Conservation (phyloP, 2,113 vertebrate species). For the Chaenogobius annularis region DNA sequence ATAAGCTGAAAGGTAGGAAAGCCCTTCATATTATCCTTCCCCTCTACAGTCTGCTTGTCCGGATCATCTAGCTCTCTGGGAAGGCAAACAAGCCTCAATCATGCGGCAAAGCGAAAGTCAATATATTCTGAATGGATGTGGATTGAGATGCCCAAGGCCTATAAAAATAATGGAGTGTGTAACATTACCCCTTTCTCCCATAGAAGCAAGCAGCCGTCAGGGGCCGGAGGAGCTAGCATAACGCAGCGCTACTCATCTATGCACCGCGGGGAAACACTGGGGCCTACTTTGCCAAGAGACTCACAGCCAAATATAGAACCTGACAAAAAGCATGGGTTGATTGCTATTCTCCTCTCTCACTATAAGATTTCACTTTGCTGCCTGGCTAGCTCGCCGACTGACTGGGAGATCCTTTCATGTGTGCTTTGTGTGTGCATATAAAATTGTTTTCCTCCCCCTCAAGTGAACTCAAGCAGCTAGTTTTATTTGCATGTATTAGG, state of each 20-base stretch:
- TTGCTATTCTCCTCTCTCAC: conserved; percentile 49
- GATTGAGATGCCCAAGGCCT: conserved; percentile 62
- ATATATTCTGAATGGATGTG: conserved; percentile 72
- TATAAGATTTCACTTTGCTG: conserved; percentile 15
- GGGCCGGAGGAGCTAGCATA: conserved; percentile 57
- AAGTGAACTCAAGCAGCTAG: conserved; percentile 35
- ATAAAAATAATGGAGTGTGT: conserved; percentile 73
- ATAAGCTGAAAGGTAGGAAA: conserved; percentile 7
- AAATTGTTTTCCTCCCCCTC: conserved; percentile 34
- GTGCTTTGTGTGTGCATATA: conserved; percentile 36
- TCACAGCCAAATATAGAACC: conserved; percentile 63
- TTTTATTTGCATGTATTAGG: conserved; percentile 49
- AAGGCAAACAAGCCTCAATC: conserved; percentile 70
- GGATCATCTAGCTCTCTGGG: conserved; percentile 24
- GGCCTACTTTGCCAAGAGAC: conserved; percentile 58
- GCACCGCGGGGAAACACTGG: conserved; percentile 34
- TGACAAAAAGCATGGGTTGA: conserved; percentile 55
- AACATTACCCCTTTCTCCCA: conserved; percentile 64
- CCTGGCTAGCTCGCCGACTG: conserved; percentile 5
- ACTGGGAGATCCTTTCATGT: conserved; percentile 27
- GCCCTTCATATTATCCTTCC: conserved; percentile 16
- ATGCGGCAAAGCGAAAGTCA: conserved; percentile 69
- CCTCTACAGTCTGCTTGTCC: conserved; percentile 54
- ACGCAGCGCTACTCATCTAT: conserved; percentile 57
- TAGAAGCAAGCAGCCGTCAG: conserved; percentile 61